Base-by-base conservation (phyloP, 2,888 invertebrate genomes). In the Dryobotodes eremita region DNA sequence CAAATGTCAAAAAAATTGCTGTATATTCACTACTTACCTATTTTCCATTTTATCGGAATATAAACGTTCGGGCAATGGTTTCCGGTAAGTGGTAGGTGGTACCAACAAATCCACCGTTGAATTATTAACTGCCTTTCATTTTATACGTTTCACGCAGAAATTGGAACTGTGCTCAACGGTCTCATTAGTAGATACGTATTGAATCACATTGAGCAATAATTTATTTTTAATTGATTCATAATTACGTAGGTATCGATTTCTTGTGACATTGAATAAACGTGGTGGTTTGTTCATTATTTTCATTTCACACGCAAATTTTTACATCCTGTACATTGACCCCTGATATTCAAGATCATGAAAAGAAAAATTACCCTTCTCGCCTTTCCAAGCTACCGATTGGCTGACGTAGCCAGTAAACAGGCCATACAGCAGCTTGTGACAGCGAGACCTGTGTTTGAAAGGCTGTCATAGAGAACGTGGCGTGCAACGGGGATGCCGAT, bases 111-210 rank as follows among this genome's bases (percentile, higher is more conserved):
- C 83, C 31, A 50, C 79, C 72, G 79, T 87, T 89, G 85, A 88
- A 89, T 90, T 87, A 88, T 90, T 89, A 86, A 89, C 84, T 80
- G 75, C 65, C 66, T 73, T 84, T 85, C 79, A 79, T 85, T 86
- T 84, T 75, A 83, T 84, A 77, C 82, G 72, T 77, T 83, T 71
- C 26, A 77, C 74, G 77, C 77, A 76, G 70, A 85, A 86, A 88
- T 79, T 88, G 80, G 84, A 79, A 68, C 83, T 48, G 36, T 64
- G 77, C 66, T 71, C 55, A 36, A 80, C 13, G 13, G 13, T 26
- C n/a, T n/a, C n/a, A 11, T 36, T 69, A 69, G 53, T 57, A 42
- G 50, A n/a, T 53, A 20, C 10, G 50, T 62, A 62, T 62, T 31
- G 15, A 42, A 72, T 73, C n/a, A 65, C 20, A 69, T 72, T 59